Conservation (phyloP, 2,797 vertebrate species). For the Anniella stebbinsi region DNA sequence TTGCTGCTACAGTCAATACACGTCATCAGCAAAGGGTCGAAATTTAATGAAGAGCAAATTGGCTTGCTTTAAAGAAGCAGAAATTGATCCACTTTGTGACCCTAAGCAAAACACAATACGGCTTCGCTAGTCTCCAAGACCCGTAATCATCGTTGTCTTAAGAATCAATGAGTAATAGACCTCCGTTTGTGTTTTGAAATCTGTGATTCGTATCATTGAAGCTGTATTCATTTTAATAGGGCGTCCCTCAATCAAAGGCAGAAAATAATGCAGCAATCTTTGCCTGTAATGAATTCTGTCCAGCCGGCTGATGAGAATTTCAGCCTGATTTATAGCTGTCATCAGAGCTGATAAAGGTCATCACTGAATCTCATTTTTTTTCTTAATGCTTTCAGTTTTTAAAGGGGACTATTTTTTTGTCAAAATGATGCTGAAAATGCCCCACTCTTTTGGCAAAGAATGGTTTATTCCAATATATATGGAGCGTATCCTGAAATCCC, state of each 20-base stretch:
- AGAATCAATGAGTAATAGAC: conserved; percentile 53
- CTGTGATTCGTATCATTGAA: conserved; percentile 46
- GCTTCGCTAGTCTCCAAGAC: conserved; percentile 35
- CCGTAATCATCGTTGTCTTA: conserved; percentile 33
- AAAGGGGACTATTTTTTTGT: conserved; percentile 28
- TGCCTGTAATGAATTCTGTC: conserved; percentile 73
- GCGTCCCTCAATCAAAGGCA: conserved; percentile 69
- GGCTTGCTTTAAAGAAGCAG: conserved; percentile 62
- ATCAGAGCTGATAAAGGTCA: conserved; percentile 75
- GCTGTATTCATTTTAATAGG: conserved; percentile 56
- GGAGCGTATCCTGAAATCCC: conserved; percentile 52
- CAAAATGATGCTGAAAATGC: conserved; percentile 63
- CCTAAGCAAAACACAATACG: conserved; percentile 57
- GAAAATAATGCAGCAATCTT: conserved; percentile 59
- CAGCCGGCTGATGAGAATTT: conserved; percentile 68
- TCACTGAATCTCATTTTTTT: conserved; percentile 75
- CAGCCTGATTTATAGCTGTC: conserved; percentile 77
- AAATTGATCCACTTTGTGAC: conserved; percentile 60
- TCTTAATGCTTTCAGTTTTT: conserved; percentile 65
- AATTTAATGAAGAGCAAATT: conserved; percentile 69
- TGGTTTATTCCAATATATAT: conserved; percentile 52
- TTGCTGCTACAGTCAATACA: conserved; percentile 53
- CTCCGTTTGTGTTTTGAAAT: conserved; percentile 55
- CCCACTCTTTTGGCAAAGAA: conserved; percentile 58
- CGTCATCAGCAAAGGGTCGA: conserved; percentile 30